Percentiles rank a stretch among this genome's conserved stretches.
phyloP scores from a whole-genome alignment of 2,888 invertebrate species.

The Zootermopsis nevadensis region DNA sequence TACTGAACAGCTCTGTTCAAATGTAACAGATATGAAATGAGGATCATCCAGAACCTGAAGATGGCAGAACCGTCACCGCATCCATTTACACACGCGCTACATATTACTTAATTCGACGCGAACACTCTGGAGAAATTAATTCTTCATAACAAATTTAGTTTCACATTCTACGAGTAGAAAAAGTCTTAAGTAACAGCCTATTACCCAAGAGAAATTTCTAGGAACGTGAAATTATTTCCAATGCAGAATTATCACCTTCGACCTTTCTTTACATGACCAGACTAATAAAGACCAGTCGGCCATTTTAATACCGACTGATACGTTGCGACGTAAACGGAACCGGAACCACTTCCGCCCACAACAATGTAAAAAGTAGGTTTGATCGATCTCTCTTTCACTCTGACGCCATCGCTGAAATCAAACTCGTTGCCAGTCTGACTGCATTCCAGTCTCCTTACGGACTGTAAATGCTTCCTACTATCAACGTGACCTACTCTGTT shows the following conservation, averaged over 20 bases:
- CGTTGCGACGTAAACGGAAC: neutral
- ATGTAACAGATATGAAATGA: no score
- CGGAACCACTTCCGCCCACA: constrained; percentile 31
- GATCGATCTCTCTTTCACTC: constrained; percentile 31
- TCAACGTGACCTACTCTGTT: constrained; percentile 22
- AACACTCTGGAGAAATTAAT: no score
- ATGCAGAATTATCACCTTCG: neutral
- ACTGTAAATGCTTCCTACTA: neutral
- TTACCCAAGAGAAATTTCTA: no score
- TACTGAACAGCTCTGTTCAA: no score
- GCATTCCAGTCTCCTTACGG: constrained; percentile 25
- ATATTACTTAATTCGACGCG: no score
- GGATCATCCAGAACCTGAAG: no score
- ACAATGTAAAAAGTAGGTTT: constrained; percentile 28
- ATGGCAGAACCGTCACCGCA: no score
- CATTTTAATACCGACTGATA: neutral
- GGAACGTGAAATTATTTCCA: no score
- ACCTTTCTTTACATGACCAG: neutral
- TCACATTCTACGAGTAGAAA: no score
- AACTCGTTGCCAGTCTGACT: neutral
- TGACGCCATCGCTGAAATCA: constrained; percentile 22
- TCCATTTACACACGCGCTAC: no score
- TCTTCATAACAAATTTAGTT: no score
- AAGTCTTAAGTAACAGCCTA: no score
- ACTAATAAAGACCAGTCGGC: neutral